These are phyloP conservation scores for Leptinotarsa undecemlineata DNA, from an alignment of 1,140 invertebrate species.

Conservation along the genomic window DNA sequence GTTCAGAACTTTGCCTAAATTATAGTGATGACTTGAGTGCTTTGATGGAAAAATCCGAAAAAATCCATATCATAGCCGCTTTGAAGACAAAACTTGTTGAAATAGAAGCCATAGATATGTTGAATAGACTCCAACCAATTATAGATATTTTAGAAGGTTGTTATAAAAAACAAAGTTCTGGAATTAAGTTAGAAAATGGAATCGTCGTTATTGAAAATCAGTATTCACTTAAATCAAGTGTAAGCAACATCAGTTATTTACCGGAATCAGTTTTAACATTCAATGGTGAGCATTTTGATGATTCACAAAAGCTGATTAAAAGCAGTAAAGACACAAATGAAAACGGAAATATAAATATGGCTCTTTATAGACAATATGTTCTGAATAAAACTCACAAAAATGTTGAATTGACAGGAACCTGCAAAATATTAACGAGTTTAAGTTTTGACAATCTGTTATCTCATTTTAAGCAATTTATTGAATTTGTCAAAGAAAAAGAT, in stretches of 20 bases:
- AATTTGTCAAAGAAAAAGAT: conserved; percentile 35
- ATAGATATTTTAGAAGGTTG: conserved; percentile 41
- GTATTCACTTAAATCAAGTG: neutral
- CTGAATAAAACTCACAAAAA: conserved; percentile 41
- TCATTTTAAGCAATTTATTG: conserved; percentile 34
- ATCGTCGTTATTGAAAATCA: conserved; percentile 47
- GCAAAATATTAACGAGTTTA: conserved; percentile 20
- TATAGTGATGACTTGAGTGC: conserved; percentile 40
- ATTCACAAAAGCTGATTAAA: neutral
- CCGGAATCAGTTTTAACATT: conserved; percentile 15
- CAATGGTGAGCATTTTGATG: neutral
- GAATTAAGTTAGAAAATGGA: conserved; percentile 32
- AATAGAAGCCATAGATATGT: conserved; percentile 28
- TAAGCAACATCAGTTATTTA: conserved; percentile 1
- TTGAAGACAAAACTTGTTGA: conserved; percentile 46
- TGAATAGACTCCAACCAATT: conserved; percentile 38
- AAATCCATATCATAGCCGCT: conserved; percentile 42
- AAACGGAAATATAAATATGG: neutral
- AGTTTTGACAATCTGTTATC: conserved; percentile 21
- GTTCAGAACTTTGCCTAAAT: conserved; percentile 47
- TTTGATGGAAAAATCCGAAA: conserved; percentile 41
- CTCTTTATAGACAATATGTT: conserved; percentile 38
- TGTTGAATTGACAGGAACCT: conserved; percentile 38
- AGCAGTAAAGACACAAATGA: neutral
- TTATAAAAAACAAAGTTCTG: conserved; percentile 25